Evolutionary conservation across 2,888 invertebrate species (phyloP), one percentile per base, ranked within the genome.

Genomic region (Coenonympha arcania): DNA sequence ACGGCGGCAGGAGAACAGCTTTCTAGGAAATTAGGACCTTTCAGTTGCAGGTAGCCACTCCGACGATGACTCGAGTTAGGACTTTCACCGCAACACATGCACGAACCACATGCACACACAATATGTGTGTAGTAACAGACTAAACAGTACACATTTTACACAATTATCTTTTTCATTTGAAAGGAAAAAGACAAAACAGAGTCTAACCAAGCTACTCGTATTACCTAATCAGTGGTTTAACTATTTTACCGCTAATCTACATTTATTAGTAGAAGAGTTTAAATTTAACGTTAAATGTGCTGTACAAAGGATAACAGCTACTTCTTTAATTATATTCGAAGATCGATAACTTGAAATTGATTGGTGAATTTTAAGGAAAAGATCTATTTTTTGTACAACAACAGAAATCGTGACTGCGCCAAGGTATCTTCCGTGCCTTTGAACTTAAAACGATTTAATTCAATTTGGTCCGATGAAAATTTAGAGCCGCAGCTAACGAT

Each of bases 11-110:
- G 41, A 28, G 19, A 15, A 16, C 40, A 9, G 41, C 28, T 41
- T 41, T 41, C 41, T 41, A 41, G 41, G 41, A 15, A 26, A 24
- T 6, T 26, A 26, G 24, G 26, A 18, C n/a, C 18, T 41, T 18
- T 18, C 28, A 8, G 11, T n/a, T 15, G 33, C 5, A 4, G 31
- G 15, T 31, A 8, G 19, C 18, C 6, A 37, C 37, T 11, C 6
- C 31, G 31, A 16, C 31, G 2, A n/a, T n/a, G n/a, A n/a, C n/a
- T n/a, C n/a, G n/a, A n/a, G 31, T 16, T 9, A 2, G 6, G 2
- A 15, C 31, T 33, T 33, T 33, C 31, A 33, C 31, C 6, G 31
- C 8, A 8, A 16, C 31, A 15, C 31, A 8, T 33, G 31, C 8
- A 16, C 8, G 31, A 3, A 8, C 6, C 31, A 15, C 3, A 1